A percentile compares a stretch with the other conserved stretches of the same genome.
phyloP scores from a whole-genome alignment of 2,888 invertebrate species.

The Mactromeris polynyma region DNA sequence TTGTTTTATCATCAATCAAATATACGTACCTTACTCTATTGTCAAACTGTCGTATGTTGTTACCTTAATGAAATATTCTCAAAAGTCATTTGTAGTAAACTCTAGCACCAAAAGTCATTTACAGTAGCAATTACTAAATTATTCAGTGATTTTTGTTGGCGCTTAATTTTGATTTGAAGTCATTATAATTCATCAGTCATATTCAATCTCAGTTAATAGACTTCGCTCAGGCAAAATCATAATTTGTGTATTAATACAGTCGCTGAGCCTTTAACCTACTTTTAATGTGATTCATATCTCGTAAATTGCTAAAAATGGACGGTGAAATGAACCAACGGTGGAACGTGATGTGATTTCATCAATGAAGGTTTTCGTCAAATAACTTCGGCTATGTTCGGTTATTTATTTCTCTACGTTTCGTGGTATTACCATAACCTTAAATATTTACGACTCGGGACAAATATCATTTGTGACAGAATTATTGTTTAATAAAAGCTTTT shows the following conservation, averaged over 20 bases:
- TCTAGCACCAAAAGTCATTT: neutral
- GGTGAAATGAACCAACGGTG: neutral
- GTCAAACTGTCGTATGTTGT: neutral
- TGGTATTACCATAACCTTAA: neutral
- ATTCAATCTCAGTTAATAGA: neutral
- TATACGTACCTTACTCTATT: neutral
- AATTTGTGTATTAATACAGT: neutral
- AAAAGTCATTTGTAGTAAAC: neutral
- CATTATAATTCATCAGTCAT: neutral
- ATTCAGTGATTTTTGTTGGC: neutral
- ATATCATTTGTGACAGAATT: constrained; percentile 11
- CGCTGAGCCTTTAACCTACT: neutral
- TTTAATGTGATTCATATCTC: constrained; percentile 6
- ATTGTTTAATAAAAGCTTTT: constrained; percentile 22
- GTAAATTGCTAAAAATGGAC: neutral
- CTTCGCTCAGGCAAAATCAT: neutral
- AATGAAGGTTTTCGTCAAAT: neutral
- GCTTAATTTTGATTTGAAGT: neutral
- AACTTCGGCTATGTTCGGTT: neutral
- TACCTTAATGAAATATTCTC: neutral
- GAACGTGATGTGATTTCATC: neutral
- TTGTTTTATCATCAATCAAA: neutral
- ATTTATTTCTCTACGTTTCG: neutral
- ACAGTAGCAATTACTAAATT: neutral
- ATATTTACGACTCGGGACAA: constrained; percentile 6